Evolutionary conservation across 1,140 invertebrate genomes (phyloP).

Genomic region (Agraylea sexmaculata): DNA sequence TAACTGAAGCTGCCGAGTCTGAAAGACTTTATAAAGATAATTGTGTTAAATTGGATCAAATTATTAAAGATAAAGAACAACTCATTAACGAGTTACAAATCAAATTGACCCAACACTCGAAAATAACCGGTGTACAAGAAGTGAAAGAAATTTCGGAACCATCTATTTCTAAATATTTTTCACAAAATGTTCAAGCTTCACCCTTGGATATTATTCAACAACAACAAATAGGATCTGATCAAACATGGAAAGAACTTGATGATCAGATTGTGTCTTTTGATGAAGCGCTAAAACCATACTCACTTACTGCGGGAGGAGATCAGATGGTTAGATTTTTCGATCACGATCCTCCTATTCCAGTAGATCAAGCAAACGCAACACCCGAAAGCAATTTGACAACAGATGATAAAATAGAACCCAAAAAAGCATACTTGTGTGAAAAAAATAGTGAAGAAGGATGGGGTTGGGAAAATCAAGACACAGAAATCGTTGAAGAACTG

Average conservation of each 20-base stretch:
- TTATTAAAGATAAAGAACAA: slow-evolving; percentile 13
- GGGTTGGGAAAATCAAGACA: slow-evolving; percentile 9
- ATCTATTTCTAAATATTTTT: too few species aligned
- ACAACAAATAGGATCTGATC: slow-evolving; percentile 24
- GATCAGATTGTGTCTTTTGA: slow-evolving; percentile 16
- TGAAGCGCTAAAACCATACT: background rate
- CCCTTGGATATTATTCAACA: slow-evolving; percentile 5
- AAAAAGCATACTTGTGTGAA: slow-evolving; percentile 40
- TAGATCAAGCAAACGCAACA: slow-evolving; percentile 14
- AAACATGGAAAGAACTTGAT: slow-evolving; percentile 32
- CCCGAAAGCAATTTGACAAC: slow-evolving; percentile 3
- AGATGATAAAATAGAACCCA: slow-evolving; percentile 38
- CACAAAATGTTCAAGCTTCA: too few species aligned
- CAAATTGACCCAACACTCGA: slow-evolving; percentile 10
- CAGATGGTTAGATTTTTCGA: slow-evolving; percentile 17
- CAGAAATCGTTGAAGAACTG: slow-evolving; percentile 4
- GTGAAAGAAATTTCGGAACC: background rate
- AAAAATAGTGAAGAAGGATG: slow-evolving; percentile 11
- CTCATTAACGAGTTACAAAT: slow-evolving; percentile 11
- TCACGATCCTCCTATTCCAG: slow-evolving; percentile 22
- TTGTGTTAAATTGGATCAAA: slow-evolving; percentile 1
- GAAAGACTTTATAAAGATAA: slow-evolving; percentile 10
- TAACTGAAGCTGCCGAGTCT: slow-evolving; percentile 12
- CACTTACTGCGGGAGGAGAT: slow-evolving; percentile 6
- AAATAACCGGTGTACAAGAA: slow-evolving; percentile 3